Percentiles rank a stretch among this genome's conserved stretches.
These are phyloP conservation scores for Fistularia commersonii DNA, from an alignment of 2,797 vertebrate genomes.

Conservation along the genomic window DNA sequence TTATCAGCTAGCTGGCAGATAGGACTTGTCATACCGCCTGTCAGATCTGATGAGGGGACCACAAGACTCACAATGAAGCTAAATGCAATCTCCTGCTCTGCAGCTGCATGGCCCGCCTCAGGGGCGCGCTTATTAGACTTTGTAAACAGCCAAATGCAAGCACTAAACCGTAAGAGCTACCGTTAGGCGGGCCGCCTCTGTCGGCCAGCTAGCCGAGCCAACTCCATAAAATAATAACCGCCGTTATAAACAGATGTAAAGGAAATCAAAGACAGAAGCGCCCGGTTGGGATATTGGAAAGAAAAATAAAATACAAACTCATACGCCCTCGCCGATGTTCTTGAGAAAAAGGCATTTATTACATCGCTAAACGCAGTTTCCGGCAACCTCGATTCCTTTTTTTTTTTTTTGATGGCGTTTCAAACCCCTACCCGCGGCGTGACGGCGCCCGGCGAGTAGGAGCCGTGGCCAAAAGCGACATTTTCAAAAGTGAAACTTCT, in stretches of 20 bases:
- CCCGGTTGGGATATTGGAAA: too few species aligned
- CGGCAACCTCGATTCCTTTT: too few species aligned
- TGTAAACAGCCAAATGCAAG: constrained; percentile 72
- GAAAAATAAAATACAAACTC: too few species aligned
- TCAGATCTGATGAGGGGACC: constrained; percentile 75
- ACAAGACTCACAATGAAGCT: constrained; percentile 70
- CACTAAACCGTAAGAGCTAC: constrained; percentile 58
- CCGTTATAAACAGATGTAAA: constrained; percentile 30
- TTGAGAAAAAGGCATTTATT: too few species aligned
- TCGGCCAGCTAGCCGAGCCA: constrained; percentile 32
- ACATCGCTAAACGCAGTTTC: too few species aligned
- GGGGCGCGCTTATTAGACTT: constrained; percentile 74
- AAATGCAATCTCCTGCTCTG: constrained; percentile 75
- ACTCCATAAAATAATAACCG: constrained; percentile 33
- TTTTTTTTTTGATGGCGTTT: too few species aligned
- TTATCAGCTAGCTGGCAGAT: constrained; percentile 78
- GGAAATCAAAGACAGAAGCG: constrained; percentile 22
- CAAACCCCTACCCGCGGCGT: too few species aligned
- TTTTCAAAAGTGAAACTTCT: constrained; percentile 5
- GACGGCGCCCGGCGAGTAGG: too few species aligned
- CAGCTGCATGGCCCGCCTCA: constrained; percentile 61
- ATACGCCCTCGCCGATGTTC: too few species aligned
- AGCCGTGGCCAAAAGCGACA: background rate
- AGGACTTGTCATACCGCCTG: constrained; percentile 76
- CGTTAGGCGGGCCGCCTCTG: constrained; percentile 41